Conservation (phyloP, 2,888 invertebrate species). For the Pammene aurita region DNA sequence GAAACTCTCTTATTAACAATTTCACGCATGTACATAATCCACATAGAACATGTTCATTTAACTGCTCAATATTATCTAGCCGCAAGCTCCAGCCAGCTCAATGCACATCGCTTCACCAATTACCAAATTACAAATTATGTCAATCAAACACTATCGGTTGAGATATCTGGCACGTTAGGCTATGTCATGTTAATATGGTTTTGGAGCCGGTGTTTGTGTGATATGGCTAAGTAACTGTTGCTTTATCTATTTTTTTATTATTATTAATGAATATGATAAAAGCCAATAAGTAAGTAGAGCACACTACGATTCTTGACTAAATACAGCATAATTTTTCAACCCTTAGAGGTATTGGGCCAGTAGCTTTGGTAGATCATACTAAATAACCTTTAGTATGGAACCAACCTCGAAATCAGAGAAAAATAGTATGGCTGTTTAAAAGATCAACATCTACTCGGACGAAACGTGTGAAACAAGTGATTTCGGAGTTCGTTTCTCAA, state of each 20-base stretch:
- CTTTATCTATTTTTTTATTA: conserved; percentile 13
- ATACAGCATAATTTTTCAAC: too few relatives aligned
- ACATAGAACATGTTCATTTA: conserved; percentile 31
- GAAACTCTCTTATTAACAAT: conserved; percentile 8
- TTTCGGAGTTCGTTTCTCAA: too few relatives aligned
- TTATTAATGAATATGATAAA: conserved; percentile 15
- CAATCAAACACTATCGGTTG: conserved; percentile 65
- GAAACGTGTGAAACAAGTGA: too few relatives aligned
- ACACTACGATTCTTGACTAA: conserved; percentile 9
- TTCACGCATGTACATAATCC: conserved; percentile 16
- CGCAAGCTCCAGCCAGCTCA: conserved; percentile 39
- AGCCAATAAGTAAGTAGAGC: neutral
- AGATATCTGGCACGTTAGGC: conserved; percentile 53
- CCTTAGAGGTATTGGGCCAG: too few relatives aligned
- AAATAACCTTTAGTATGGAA: too few relatives aligned
- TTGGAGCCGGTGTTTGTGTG: conserved; percentile 35
- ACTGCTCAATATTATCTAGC: conserved; percentile 34
- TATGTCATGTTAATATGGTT: conserved; percentile 45
- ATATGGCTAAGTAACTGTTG: conserved; percentile 37
- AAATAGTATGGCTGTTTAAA: too few relatives aligned
- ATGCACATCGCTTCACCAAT: conserved; percentile 59
- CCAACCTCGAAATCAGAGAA: too few relatives aligned
- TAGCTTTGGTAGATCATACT: neutral
- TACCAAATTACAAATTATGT: conserved; percentile 67
- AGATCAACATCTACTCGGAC: too few relatives aligned